These are phyloP conservation scores for Limonius californicus DNA, from an alignment of 1,140 invertebrate genomes.

Conservation along the genomic window DNA sequence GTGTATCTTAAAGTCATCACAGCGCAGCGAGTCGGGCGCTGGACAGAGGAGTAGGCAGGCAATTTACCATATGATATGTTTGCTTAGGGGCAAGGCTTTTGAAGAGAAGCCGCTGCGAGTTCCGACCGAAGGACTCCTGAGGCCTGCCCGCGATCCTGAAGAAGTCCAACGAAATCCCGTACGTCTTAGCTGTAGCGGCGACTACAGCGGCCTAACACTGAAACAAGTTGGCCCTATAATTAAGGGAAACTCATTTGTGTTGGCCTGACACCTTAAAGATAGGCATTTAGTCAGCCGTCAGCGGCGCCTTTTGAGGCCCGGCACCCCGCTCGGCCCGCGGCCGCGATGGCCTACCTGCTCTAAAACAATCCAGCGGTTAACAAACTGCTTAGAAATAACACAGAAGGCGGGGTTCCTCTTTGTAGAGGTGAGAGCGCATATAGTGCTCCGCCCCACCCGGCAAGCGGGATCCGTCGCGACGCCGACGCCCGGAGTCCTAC, in stretches of 20 bases:
- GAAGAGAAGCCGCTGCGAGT: constrained; percentile 21
- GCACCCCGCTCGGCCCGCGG: constrained; percentile 27
- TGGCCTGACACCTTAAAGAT: constrained; percentile 48
- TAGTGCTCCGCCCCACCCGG: neutral
- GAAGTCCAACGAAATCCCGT: neutral
- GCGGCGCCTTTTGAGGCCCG: constrained; percentile 43
- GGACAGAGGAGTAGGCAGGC: constrained; percentile 43
- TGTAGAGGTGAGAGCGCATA: constrained; percentile 23
- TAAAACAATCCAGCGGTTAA: constrained; percentile 28
- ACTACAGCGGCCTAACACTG: constrained; percentile 34
- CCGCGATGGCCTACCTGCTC: constrained; percentile 26
- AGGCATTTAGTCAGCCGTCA: constrained; percentile 48
- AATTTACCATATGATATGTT: constrained; percentile 48
- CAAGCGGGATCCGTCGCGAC: constrained; percentile 4
- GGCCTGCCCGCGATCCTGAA: neutral
- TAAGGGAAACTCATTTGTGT: constrained; percentile 48
- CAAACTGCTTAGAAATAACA: constrained; percentile 29
- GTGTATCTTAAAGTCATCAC: constrained; percentile 43
- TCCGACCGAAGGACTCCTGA: neutral
- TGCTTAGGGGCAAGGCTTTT: constrained; percentile 45
- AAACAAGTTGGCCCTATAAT: constrained; percentile 46
- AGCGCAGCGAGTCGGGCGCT: constrained; percentile 32
- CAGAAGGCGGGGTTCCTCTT: constrained; percentile 25
- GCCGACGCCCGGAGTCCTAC: constrained; percentile 1
- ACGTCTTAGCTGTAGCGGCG: constrained; percentile 10